Conservation (phyloP, 2,888 invertebrate genomes). For the Heteromyza rotundicornis region DNA sequence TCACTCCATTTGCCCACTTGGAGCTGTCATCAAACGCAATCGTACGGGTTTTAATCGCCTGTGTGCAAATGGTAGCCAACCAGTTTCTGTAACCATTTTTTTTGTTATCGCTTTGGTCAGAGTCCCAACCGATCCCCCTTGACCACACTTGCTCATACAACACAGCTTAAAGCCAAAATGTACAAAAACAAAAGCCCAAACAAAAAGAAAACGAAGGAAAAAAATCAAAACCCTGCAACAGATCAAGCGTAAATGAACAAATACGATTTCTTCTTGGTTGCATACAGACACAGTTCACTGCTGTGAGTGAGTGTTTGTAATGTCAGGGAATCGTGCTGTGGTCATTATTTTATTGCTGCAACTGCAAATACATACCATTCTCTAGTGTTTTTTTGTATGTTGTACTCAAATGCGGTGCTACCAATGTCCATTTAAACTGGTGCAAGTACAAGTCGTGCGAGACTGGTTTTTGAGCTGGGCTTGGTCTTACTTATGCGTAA, state of each 20-base stretch:
- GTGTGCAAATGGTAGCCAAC: neutral
- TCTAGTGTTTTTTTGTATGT: neutral
- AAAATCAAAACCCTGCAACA: constrained; percentile 37
- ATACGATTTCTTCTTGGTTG: constrained; percentile 42
- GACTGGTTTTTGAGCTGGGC: neutral
- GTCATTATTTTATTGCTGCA: too few species aligned
- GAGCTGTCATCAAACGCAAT: constrained; percentile 3
- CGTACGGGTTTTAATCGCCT: constrained; percentile 4
- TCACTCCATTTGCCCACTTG: neutral
- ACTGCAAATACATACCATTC: too few species aligned
- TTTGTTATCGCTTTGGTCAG: too few species aligned
- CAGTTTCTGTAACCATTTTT: neutral
- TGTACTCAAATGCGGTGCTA: neutral
- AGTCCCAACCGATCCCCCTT: too few species aligned
- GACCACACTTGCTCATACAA: too few species aligned
- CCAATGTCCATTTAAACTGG: neutral
- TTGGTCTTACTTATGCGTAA: neutral
- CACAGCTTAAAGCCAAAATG: neutral
- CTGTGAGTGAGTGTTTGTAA: constrained; percentile 12
- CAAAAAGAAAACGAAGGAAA: neutral
- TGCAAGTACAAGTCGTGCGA: neutral
- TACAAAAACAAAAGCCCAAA: neutral
- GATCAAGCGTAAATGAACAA: constrained; percentile 56
- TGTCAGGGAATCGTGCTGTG: constrained; percentile 50
- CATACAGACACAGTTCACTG: too few species aligned